phyloP scores from a whole-genome alignment of 2,888 invertebrate genomes.

The Petrophora chlorosata region DNA sequence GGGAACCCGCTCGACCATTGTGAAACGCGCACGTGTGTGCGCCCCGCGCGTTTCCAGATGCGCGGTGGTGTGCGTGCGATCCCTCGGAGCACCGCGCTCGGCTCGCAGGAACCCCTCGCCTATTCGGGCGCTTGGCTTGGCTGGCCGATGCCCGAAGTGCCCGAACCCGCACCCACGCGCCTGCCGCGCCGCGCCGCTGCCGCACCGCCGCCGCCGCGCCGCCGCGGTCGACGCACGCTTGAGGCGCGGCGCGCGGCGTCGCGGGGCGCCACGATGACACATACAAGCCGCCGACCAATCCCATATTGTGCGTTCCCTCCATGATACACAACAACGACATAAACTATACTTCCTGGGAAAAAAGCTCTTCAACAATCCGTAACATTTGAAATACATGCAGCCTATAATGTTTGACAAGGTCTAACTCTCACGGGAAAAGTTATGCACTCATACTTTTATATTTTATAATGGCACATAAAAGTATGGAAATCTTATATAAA shows the following conservation, averaged over 20 bases:
- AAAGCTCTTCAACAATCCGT: too few relatives aligned
- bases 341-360: too few relatives aligned
- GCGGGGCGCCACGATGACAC: slow-evolving; percentile 11
- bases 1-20: slow-evolving; percentile 49
- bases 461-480: too few relatives aligned
- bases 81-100: too few relatives aligned
- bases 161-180: slow-evolving; percentile 28
- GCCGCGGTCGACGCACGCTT: background rate
- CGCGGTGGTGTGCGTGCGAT: slow-evolving; percentile 53
- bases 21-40: slow-evolving; percentile 61
- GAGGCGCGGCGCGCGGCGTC: background rate
- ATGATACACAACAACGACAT: slow-evolving; percentile 5
- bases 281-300: slow-evolving; percentile 7
- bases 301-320: slow-evolving; percentile 10
- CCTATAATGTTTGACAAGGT: too few relatives aligned
- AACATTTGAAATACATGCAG: too few relatives aligned
- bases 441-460: too few relatives aligned
- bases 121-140: background rate
- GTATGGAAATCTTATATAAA: too few relatives aligned
- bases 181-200: background rate
- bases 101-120: background rate
- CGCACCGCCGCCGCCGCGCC: background rate
- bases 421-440: too few relatives aligned
- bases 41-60: slow-evolving; percentile 47
- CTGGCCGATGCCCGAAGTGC: slow-evolving; percentile 20